Conservation (phyloP, 2,113 vertebrate species). For the Vireo altiloquus region DNA sequence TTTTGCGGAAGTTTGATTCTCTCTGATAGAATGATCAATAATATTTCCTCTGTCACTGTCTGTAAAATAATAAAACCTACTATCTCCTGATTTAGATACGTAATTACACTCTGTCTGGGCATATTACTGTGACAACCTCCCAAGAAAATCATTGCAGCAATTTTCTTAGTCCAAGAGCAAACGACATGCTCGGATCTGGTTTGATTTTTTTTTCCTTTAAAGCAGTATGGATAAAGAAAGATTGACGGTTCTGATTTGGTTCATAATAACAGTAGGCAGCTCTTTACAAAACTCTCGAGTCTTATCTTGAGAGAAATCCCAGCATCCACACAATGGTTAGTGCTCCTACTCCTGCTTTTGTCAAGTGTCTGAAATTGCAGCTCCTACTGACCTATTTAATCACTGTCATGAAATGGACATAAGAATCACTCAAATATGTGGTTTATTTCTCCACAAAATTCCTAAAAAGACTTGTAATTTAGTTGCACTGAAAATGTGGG, state of each 20-base stretch:
- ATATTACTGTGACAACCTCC: background rate
- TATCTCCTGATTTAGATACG: background rate
- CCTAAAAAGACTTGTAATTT: background rate
- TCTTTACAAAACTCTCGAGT: background rate
- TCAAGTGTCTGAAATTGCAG: background rate
- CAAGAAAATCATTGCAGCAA: background rate
- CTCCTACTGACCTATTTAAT: background rate
- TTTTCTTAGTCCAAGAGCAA: background rate
- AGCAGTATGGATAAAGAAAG: background rate
- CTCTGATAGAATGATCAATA: background rate
- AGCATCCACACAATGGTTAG: background rate
- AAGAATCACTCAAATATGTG: background rate
- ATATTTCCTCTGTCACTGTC: background rate
- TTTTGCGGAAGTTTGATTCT: background rate
- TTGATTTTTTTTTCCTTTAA: background rate
- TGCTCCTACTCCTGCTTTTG: background rate
- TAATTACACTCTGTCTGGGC: background rate
- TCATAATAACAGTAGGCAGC: background rate
- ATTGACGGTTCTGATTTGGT: background rate
- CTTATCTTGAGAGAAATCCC: background rate
- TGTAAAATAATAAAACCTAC: background rate
- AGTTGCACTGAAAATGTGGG: background rate
- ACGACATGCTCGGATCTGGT: background rate
- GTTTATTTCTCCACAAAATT: background rate
- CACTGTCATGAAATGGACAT: background rate